Base-by-base conservation (phyloP, 2,888 invertebrate genomes). In the Nephrocerus scutellatus region DNA sequence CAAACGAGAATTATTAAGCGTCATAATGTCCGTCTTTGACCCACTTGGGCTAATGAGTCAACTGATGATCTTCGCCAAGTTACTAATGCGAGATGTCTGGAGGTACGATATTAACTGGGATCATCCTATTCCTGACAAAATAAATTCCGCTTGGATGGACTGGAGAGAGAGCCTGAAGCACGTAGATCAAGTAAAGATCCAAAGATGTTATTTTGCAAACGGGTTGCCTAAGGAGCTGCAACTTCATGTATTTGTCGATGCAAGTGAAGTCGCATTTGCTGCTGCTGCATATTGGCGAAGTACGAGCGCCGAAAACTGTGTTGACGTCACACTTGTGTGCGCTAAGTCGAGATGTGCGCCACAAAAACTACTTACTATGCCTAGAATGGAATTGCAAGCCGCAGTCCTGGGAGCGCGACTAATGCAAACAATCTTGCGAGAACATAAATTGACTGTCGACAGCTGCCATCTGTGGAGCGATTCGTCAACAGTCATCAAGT, bases 201-300 rank as follows among this genome's bases (percentile, higher is more conserved):
- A 10, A 23, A 23, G 23, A 23, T 23, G 23, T 23, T 5, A 23
- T 12, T 23, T 23, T 4, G n/a, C 23, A 23, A 23, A 5, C 4
- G 23, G n/a, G n/a, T n/a, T n/a, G n/a, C n/a, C 23, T 12, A 12
- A 9, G 9, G 13, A 14, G 19, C 8, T 28, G 20, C 2, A 39
- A 4, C 24, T 39, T 2, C 39, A 39, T 16, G 22, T 29, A 0
- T 43, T 43, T 14, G 36, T 37, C 2, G 35, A 34, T 18, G 30
- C 35, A 10, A 36, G 19, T 6, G 30, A 32, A 19, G 18, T 41
- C 19, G 52, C 49, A 9, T 42, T 30, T 23, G 29, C 34, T 10
- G 42, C 42, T 13, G 44, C 21, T 4, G 37, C 30, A 4, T 37
- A 30, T 21, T 37, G 28, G 15, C 14, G 21, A 16, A 40, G 28